Evolutionary conservation across 2,113 vertebrate genomes (phyloP).

Genomic region (Lepidothrix coronata): DNA sequence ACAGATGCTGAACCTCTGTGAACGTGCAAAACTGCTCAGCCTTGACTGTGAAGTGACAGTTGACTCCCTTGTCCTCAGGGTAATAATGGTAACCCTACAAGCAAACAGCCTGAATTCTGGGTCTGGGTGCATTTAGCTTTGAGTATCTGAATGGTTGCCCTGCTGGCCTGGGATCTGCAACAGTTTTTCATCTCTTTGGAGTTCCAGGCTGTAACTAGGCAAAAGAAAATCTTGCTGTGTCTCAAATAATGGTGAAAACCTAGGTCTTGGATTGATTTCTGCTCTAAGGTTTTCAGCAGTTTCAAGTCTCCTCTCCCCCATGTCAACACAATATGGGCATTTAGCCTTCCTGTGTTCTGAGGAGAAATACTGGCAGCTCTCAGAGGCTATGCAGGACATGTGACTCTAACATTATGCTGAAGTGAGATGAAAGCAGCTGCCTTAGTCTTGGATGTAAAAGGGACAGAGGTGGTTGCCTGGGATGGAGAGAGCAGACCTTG

Average conservation of each 20-base stretch:
- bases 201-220: neutral
- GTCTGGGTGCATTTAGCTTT: neutral
- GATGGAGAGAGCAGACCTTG: neutral
- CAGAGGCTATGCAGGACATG: neutral
- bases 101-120: neutral
- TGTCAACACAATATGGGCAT: neutral
- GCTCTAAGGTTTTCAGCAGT: neutral
- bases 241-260: neutral
- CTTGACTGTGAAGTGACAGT: neutral
- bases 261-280: neutral
- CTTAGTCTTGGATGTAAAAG: neutral
- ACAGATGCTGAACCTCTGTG: neutral
- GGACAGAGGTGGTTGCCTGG: neutral
- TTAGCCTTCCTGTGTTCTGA: neutral
- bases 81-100: neutral
- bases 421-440: neutral
- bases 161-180: neutral
- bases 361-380: neutral
- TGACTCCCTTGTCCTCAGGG: neutral
- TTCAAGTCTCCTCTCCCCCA: neutral
- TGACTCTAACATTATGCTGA: neutral
- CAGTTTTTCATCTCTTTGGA: neutral
- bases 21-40: neutral
- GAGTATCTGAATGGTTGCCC: neutral
- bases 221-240: neutral